phyloP scores from a whole-genome alignment of 2,113 vertebrate genomes.

The Anhinga anhinga region DNA sequence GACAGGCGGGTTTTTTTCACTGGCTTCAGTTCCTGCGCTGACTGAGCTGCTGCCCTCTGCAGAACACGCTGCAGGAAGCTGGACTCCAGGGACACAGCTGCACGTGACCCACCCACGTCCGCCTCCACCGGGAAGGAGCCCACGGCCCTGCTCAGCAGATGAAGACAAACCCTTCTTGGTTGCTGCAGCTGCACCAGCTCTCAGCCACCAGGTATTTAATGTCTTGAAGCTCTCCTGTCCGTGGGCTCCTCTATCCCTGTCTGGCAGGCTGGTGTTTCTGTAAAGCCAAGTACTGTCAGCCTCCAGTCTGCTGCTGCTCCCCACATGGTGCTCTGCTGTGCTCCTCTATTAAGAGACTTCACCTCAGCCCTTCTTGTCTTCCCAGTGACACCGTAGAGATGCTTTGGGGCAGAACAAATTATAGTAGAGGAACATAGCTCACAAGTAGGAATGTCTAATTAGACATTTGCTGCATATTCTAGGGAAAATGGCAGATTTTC shows the following conservation, averaged over 20 bases:
- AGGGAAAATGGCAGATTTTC: neutral
- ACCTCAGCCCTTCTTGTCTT: neutral
- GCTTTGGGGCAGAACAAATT: neutral
- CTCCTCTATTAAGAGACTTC: neutral
- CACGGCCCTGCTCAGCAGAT: neutral
- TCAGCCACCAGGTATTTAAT: slow-evolving; percentile 29
- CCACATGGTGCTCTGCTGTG: neutral
- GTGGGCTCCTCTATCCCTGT: neutral
- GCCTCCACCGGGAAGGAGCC: slow-evolving; percentile 12
- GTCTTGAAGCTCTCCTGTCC: neutral
- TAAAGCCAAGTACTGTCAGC: neutral
- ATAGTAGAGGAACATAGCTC: neutral
- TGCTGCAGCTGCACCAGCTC: neutral
- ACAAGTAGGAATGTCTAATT: neutral
- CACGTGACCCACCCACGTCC: slow-evolving; percentile 20
- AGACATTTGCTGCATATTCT: neutral
- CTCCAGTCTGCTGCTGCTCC: neutral
- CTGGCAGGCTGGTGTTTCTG: neutral
- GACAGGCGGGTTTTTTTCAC: neutral
- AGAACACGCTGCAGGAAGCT: neutral
- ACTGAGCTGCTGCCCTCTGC: neutral
- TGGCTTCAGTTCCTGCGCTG: neutral
- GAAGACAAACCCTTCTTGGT: neutral
- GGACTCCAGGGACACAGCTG: neutral
- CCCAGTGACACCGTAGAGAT: neutral